Conservation (phyloP, 2,113 vertebrate species). For the Dunckerocampus dactyliophorus region DNA sequence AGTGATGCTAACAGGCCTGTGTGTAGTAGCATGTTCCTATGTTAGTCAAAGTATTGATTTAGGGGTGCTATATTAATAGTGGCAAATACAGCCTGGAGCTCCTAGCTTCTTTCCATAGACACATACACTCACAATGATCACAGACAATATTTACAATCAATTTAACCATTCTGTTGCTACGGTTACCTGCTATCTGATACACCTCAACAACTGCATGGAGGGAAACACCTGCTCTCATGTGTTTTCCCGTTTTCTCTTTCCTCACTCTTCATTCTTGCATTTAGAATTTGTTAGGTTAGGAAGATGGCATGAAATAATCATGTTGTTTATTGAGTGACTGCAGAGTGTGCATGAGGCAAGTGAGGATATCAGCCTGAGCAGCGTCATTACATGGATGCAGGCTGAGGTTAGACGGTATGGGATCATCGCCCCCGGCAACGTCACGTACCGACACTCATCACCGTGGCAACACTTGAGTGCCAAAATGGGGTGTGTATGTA, state of each 20-base stretch:
- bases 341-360: background rate
- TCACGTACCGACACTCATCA: constrained; percentile 13
- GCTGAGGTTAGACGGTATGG: constrained; percentile 13
- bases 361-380: constrained; percentile 5
- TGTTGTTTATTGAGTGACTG: background rate
- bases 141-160: background rate
- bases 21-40: background rate
- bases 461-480: constrained; percentile 24
- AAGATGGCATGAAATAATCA: background rate
- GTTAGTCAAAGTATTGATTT: background rate
- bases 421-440: constrained; percentile 16
- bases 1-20: background rate
- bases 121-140: background rate
- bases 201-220: background rate
- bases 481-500: background rate
- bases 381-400: constrained; percentile 25
- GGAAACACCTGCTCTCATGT: background rate
- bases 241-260: no score
- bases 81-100: background rate
- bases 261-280: no score
- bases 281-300: no score
- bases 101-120: background rate
- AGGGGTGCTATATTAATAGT: background rate
- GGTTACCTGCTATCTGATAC: constrained; percentile 21
- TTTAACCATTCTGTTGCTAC: constrained; percentile 10